These are phyloP conservation scores for Zaprionus tsacasi DNA, from an alignment of 1,140 invertebrate genomes.

Conservation along the genomic window DNA sequence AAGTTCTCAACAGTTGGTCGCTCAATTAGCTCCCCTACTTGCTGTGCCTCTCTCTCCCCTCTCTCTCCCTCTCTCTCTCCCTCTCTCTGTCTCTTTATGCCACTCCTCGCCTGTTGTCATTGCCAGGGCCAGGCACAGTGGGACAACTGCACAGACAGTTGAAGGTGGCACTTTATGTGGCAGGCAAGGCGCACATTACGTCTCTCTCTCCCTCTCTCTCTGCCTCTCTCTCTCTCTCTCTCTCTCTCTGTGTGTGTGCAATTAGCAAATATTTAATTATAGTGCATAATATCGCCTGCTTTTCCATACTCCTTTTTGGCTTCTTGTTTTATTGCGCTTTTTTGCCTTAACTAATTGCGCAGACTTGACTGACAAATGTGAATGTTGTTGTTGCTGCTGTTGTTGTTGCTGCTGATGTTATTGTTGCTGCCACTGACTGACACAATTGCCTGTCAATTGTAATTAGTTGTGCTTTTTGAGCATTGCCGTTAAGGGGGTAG, in stretches of 20 bases:
- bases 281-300: conserved; percentile 67
- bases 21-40: conserved; percentile 59
- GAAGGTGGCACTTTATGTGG: conserved; percentile 59
- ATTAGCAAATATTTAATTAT: conserved; percentile 81
- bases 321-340: conserved; percentile 37
- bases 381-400: conserved; percentile 1
- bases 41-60: neutral
- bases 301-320: conserved; percentile 49
- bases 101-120: conserved; percentile 31
- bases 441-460: conserved; percentile 83
- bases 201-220: neutral
- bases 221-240: neutral
- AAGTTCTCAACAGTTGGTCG: conserved; percentile 67
- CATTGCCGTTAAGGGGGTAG: conserved; percentile 19
- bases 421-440: conserved; percentile 35
- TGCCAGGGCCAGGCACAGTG: conserved; percentile 32
- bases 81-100: neutral
- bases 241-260: conserved; percentile 33
- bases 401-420: conserved; percentile 2
- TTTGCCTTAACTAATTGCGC: conserved; percentile 78
- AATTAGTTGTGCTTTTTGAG: conserved; percentile 81
- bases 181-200: conserved; percentile 54
- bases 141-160: conserved; percentile 1
- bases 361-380: conserved; percentile 27
- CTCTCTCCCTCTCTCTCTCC: neutral